Conservation (phyloP, 2,888 invertebrate species). For the Monoplex corrugatus region DNA sequence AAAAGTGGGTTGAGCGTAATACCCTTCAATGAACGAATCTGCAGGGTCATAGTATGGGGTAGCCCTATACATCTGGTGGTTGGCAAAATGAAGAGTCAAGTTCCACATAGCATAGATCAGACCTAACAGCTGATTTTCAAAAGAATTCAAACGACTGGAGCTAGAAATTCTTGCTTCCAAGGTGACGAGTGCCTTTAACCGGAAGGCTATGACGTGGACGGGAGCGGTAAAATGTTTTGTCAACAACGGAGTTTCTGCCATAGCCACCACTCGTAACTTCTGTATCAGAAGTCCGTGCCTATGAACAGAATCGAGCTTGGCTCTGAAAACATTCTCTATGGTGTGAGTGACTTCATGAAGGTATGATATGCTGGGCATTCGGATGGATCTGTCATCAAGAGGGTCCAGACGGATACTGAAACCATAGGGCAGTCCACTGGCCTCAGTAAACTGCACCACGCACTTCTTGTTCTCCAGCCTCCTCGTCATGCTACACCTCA, state of each 20-base stretch:
- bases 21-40: too few relatives aligned
- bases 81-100: neutral
- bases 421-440: neutral
- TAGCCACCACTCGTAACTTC: neutral
- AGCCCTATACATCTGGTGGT: neutral
- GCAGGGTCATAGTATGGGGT: neutral
- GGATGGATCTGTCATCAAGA: neutral
- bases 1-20: neutral
- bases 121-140: neutral
- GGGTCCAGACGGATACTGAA: neutral
- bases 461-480: neutral
- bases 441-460: neutral
- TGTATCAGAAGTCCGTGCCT: neutral
- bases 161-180: too few relatives aligned
- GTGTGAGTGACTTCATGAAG: neutral
- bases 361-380: neutral
- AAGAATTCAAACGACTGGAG: neutral
- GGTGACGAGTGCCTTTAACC: neutral
- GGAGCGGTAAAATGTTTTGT: too few relatives aligned
- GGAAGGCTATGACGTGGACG: neutral
- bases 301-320: neutral
- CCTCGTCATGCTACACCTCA: slow-evolving; percentile 27
- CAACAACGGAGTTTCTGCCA: neutral
- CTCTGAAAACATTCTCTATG: neutral
- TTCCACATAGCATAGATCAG: neutral